Percentiles rank a stretch among this genome's conserved stretches.
Conservation (phyloP, 2,888 invertebrate genomes). For the Labia minor region DNA sequence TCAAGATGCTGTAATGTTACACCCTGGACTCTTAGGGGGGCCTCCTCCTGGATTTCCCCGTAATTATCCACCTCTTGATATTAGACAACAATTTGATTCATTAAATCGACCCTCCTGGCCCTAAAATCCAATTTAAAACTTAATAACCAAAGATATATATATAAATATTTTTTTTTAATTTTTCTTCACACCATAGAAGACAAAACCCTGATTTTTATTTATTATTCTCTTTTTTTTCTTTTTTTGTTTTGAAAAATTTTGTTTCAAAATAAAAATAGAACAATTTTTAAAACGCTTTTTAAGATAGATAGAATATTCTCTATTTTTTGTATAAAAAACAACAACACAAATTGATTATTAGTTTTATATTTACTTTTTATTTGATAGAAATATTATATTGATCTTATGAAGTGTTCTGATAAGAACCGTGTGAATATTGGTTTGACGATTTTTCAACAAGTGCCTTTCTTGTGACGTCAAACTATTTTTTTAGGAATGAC, state of each 20-base stretch:
- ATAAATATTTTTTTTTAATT: neutral
- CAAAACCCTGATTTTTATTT: too few species aligned
- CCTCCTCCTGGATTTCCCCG: constrained; percentile 47
- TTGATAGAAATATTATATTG: neutral
- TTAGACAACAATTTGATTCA: constrained; percentile 60
- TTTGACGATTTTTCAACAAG: neutral
- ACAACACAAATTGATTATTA: neutral
- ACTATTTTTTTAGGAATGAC: neutral
- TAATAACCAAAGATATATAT: constrained; percentile 1
- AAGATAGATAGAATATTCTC: neutral
- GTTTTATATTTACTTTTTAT: neutral
- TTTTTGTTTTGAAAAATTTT: too few species aligned
- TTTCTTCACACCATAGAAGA: too few species aligned
- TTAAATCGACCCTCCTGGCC: constrained; percentile 58
- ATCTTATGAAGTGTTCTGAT: neutral
- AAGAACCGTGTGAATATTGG: neutral
- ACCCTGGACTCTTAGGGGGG: constrained; percentile 40
- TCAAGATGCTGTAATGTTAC: constrained; percentile 49
- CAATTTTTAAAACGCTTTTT: neutral
- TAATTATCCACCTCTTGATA: constrained; percentile 50
- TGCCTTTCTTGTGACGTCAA: constrained; percentile 7
- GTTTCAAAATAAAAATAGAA: neutral
- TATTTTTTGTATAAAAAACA: neutral
- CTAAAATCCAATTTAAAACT: constrained; percentile 32
- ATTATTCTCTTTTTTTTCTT: too few species aligned